phyloP scores from a whole-genome alignment of 2,888 invertebrate genomes.

The Malthinus flaveolus region DNA sequence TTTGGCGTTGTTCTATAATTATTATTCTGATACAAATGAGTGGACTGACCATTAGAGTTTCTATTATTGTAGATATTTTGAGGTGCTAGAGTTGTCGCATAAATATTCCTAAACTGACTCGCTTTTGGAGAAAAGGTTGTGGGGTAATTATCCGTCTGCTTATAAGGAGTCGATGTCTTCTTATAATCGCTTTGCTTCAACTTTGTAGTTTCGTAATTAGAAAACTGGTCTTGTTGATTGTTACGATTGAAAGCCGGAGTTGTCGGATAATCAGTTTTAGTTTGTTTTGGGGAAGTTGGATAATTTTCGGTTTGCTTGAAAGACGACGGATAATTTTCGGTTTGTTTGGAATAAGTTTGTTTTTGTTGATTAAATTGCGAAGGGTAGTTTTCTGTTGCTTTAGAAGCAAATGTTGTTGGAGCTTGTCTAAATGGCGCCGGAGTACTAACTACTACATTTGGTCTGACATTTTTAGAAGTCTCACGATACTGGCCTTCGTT shows the following conservation, averaged over 20 bases:
- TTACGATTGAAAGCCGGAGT: slow-evolving; percentile 26
- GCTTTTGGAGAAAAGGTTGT: slow-evolving; percentile 48
- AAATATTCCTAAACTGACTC: slow-evolving; percentile 23
- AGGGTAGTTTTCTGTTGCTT: slow-evolving; percentile 45
- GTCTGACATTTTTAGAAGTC: not conserved
- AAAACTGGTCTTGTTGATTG: slow-evolving; percentile 15
- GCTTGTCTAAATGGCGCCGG: slow-evolving; percentile 52
- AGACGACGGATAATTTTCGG: slow-evolving; percentile 21
- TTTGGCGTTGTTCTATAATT: too few species aligned
- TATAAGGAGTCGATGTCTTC: slow-evolving; percentile 33
- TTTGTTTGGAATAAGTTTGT: slow-evolving; percentile 17
- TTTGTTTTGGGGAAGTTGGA: slow-evolving; percentile 29
- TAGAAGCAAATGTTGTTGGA: slow-evolving; percentile 28
- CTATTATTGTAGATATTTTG: slow-evolving; percentile 32
- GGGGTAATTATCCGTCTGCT: slow-evolving; percentile 41
- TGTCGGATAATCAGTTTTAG: slow-evolving; percentile 37
- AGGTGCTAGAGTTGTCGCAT: slow-evolving; percentile 49
- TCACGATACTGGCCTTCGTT: slow-evolving; percentile 13
- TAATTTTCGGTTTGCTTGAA: slow-evolving; percentile 32
- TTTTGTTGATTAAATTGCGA: slow-evolving; percentile 31
- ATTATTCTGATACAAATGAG: too few species aligned
- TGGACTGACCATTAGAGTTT: too few species aligned
- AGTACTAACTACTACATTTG: slow-evolving; percentile 45
- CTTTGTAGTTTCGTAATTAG: slow-evolving; percentile 33
- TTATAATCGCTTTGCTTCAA: slow-evolving; percentile 38